Evolutionary conservation across 1,140 invertebrate species (phyloP).

Genomic region (Brachionus rubens): DNA sequence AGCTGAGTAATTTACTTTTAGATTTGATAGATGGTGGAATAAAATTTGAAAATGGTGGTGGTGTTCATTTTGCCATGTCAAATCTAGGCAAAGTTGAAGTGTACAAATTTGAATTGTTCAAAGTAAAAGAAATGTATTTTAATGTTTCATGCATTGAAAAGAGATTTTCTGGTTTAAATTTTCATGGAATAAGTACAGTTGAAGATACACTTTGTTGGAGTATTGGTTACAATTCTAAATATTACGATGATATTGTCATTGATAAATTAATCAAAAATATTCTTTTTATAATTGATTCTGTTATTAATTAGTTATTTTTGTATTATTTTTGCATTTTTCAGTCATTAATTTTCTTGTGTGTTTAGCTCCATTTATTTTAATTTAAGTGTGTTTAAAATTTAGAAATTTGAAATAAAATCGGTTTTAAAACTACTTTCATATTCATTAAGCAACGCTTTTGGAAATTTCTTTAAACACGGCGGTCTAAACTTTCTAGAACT

Average conservation of each 20-base stretch:
- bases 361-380: too few relatives aligned
- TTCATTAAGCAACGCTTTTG: too few relatives aligned
- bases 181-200: conserved; percentile 15
- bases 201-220: conserved; percentile 17
- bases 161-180: neutral
- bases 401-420: too few relatives aligned
- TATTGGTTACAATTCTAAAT: conserved; percentile 9
- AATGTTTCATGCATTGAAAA: conserved; percentile 5
- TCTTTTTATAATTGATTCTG: neutral
- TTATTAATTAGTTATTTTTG: too few relatives aligned
- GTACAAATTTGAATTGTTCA: conserved; percentile 8
- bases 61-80: conserved; percentile 9
- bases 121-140: conserved; percentile 4
- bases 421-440: too few relatives aligned
- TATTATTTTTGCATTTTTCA: too few relatives aligned
- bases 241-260: neutral
- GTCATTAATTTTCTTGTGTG: too few relatives aligned
- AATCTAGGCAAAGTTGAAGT: neutral
- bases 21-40: conserved; percentile 1
- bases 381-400: too few relatives aligned
- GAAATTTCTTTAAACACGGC: too few relatives aligned
- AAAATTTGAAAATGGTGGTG: conserved; percentile 21
- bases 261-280: neutral
- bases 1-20: neutral
- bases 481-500: too few relatives aligned